Percentiles rank a stretch among this genome's conserved stretches.
Conservation (phyloP, 1,140 invertebrate species). For the Drosophila willistoni region DNA sequence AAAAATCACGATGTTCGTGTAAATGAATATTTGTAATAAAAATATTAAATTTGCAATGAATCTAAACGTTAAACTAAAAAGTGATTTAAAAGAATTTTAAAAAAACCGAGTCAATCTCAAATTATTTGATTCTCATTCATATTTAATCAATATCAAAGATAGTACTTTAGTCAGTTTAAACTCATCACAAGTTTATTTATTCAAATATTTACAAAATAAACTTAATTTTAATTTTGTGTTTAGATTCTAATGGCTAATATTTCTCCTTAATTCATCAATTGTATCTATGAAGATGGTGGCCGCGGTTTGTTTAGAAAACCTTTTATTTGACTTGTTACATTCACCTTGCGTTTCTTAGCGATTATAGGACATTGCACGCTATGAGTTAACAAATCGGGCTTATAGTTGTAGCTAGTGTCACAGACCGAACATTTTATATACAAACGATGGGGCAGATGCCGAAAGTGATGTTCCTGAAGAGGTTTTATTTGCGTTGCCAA, state of each 20-base stretch:
- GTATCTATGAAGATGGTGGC: slow-evolving; percentile 63
- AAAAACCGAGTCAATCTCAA: no score
- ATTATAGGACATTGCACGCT: slow-evolving; percentile 65
- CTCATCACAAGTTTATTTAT: no score
- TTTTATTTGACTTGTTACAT: slow-evolving; percentile 17
- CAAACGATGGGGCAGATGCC: slow-evolving; percentile 67
- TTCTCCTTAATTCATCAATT: slow-evolving; percentile 57
- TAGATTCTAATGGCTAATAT: slow-evolving; percentile 26
- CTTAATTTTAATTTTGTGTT: no score
- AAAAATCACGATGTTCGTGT: no score
- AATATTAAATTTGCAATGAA: no score
- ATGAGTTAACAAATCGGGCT: slow-evolving; percentile 74
- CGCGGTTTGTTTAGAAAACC: slow-evolving; percentile 54
- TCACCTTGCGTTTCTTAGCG: slow-evolving; percentile 11
- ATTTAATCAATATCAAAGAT: no score
- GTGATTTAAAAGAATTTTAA: no score
- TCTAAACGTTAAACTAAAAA: no score
- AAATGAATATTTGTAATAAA: no score
- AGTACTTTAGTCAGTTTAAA: no score
- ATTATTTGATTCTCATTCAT: no score
- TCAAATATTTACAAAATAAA: no score
- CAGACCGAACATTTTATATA: slow-evolving; percentile 76
- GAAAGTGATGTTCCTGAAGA: slow-evolving; percentile 77
- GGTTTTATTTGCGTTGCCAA: slow-evolving; percentile 71
- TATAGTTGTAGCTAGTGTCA: slow-evolving; percentile 76